A percentile compares a stretch with the other conserved stretches of the same genome.
phyloP scores from a whole-genome alignment of 1,140 invertebrate species.

The Pseudoatta argentina region DNA sequence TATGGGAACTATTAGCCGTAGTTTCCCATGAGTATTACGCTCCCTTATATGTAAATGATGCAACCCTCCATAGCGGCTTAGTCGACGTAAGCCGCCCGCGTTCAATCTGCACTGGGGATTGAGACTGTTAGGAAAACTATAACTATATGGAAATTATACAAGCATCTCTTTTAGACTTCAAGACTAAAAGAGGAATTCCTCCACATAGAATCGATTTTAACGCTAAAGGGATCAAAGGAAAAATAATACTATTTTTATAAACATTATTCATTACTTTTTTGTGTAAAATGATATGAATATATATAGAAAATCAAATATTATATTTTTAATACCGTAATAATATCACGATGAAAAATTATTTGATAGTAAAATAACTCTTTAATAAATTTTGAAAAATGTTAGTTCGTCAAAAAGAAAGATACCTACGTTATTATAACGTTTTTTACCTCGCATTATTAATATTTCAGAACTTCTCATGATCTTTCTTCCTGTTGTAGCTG shows the following conservation, averaged over 20 bases:
- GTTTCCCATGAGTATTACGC: slow-evolving; percentile 76
- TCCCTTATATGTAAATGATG: slow-evolving; percentile 81
- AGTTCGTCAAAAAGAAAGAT: background rate
- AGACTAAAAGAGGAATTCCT: background rate
- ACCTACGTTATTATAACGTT: background rate
- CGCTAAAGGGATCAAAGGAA: background rate
- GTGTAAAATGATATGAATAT: background rate
- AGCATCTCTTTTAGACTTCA: background rate
- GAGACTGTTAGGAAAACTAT: slow-evolving; percentile 35
- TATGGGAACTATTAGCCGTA: slow-evolving; percentile 82
- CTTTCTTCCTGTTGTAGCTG: background rate
- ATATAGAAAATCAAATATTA: background rate
- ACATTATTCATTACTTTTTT: background rate
- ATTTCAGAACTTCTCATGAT: background rate
- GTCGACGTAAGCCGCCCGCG: slow-evolving; percentile 4
- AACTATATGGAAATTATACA: slow-evolving; percentile 33
- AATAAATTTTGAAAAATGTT: background rate
- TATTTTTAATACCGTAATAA: background rate
- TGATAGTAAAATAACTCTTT: background rate
- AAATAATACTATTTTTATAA: background rate
- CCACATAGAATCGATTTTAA: slow-evolving; percentile 11
- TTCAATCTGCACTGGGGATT: slow-evolving; percentile 48
- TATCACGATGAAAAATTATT: background rate
- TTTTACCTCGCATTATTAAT: background rate
- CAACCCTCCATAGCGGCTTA: slow-evolving; percentile 44